Percentiles rank a stretch among this genome's conserved stretches.
phyloP scores from a whole-genome alignment of 1,140 invertebrate genomes.

The Neuroterus valhalla region DNA sequence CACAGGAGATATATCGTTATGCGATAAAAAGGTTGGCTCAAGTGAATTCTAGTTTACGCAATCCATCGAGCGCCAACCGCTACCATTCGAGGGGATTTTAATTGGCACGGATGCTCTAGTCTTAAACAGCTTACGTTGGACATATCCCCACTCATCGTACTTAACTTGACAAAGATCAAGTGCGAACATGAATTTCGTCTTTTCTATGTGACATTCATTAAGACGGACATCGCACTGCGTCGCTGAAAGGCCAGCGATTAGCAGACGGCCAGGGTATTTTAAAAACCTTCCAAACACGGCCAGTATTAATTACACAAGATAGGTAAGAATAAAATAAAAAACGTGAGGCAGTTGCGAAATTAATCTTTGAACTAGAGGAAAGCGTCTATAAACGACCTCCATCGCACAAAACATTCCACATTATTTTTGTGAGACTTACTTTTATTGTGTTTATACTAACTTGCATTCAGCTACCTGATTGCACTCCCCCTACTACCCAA shows the following conservation, averaged over 20 bases:
- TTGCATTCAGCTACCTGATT: no score
- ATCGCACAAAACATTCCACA: no score
- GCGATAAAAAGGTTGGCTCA: conserved; percentile 6
- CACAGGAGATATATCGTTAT: background rate
- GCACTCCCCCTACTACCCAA: no score
- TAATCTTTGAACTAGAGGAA: background rate
- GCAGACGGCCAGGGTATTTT: no score
- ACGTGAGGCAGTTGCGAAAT: background rate
- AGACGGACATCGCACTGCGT: no score
- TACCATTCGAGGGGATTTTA: background rate
- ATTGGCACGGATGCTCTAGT: conserved; percentile 16
- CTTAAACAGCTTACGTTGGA: conserved; percentile 26
- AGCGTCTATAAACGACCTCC: no score
- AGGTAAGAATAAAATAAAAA: background rate
- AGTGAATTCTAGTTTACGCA: background rate
- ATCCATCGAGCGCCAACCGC: conserved; percentile 13
- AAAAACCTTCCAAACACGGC: no score
- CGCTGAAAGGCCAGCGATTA: no score
- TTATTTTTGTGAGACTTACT: no score
- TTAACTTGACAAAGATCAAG: conserved; percentile 15
- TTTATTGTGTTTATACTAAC: no score
- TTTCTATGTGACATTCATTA: background rate
- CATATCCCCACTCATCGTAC: background rate
- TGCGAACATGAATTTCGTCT: conserved; percentile 16
- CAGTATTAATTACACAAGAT: no score